Conservation (phyloP, 2,113 vertebrate genomes). For the Recurvirostra avosetta region DNA sequence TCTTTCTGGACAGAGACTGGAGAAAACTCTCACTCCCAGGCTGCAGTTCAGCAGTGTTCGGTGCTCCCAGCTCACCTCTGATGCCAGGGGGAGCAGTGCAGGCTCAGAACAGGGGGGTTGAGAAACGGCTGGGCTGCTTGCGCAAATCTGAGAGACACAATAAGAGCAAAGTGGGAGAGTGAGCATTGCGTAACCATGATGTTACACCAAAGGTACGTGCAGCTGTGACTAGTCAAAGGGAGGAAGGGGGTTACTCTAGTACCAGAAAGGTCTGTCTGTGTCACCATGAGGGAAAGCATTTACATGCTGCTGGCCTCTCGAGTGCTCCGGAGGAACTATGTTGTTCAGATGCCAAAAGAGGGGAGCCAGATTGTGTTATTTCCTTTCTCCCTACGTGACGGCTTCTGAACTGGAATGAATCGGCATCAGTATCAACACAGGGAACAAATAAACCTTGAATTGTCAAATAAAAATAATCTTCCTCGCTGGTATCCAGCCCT, state of each 20-base stretch:
- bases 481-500: neutral
- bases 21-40: neutral
- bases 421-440: neutral
- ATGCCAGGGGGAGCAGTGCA: neutral
- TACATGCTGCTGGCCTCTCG: neutral
- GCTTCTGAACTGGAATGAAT: slow-evolving; percentile 15
- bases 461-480: slow-evolving; percentile 3
- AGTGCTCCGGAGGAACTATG: neutral
- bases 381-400: neutral
- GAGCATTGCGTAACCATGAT: neutral
- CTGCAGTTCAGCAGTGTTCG: neutral
- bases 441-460: slow-evolving; percentile 32
- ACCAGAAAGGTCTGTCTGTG: neutral
- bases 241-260: neutral
- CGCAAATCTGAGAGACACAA: neutral
- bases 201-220: slow-evolving; percentile 16
- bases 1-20: neutral
- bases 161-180: neutral
- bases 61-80: neutral
- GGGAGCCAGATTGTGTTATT: slow-evolving; percentile 42
- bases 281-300: slow-evolving; percentile 25
- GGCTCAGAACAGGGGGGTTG: neutral
- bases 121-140: neutral
- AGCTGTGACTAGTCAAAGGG: neutral
- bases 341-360: slow-evolving; percentile 28